phyloP scores from a whole-genome alignment of 2,113 vertebrate species.

The Bettongia penicillata region DNA sequence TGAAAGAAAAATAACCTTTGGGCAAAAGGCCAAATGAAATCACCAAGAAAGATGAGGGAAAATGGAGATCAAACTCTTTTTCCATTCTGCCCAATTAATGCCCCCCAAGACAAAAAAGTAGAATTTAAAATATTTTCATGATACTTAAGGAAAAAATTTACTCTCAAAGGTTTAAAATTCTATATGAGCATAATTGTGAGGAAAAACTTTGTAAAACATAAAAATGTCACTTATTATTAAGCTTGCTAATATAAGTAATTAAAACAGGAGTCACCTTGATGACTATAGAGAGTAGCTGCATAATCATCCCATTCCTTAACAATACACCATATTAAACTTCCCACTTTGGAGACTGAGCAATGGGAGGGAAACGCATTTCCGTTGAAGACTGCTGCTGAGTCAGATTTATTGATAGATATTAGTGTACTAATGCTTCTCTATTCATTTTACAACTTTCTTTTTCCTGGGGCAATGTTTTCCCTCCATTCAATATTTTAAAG shows the following conservation, averaged over 20 bases:
- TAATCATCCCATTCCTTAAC: not conserved
- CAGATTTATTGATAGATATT: not conserved
- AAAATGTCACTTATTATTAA: not conserved
- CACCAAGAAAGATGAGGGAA: not conserved
- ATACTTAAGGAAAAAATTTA: not conserved
- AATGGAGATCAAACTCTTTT: not conserved
- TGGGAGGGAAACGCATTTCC: not conserved
- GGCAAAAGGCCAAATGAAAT: not conserved
- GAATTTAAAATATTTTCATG: not conserved
- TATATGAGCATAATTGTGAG: not conserved
- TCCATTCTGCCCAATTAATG: not conserved
- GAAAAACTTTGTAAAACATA: not conserved
- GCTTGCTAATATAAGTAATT: not conserved
- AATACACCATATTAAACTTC: not conserved
- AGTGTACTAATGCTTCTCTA: not conserved
- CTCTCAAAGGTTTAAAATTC: not conserved
- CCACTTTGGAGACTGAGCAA: not conserved
- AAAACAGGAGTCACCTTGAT: not conserved
- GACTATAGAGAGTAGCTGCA: not conserved
- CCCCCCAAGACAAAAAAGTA: not conserved
- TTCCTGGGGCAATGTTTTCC: not conserved
- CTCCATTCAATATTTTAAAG: constrained; percentile 2
- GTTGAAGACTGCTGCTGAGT: not conserved
- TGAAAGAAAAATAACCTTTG: not conserved
- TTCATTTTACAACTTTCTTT: not conserved